Evolutionary conservation across 2,888 invertebrate genomes (phyloP).

Genomic region (Portevinia maculata): DNA sequence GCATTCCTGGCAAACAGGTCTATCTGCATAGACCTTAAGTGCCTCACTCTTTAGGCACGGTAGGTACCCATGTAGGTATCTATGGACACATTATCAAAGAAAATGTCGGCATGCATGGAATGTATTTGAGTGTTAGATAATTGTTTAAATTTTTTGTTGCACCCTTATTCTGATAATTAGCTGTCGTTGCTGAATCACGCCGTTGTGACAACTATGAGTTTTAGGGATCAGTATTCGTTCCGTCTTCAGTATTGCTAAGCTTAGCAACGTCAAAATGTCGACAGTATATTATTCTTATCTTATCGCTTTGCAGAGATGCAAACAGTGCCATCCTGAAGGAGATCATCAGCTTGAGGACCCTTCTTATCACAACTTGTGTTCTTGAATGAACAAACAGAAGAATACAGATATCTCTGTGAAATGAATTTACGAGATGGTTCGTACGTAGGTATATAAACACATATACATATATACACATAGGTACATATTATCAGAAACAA

Average conservation of each 20-base stretch:
- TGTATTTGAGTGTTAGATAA: conserved; percentile 38
- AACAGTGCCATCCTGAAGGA: conserved; percentile 75
- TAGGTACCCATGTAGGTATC: not conserved
- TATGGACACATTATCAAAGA: conserved; percentile 4
- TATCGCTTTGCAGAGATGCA: conserved; percentile 79
- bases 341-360: conserved; percentile 63
- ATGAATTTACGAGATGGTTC: conserved; percentile 59
- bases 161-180: conserved; percentile 42
- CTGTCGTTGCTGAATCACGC: conserved; percentile 23
- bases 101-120: conserved; percentile 19
- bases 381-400: conserved; percentile 47
- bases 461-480: conserved; percentile 22
- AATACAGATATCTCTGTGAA: conserved; percentile 55
- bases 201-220: conserved; percentile 30
- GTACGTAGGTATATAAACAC: conserved; percentile 15
- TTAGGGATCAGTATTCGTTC: conserved; percentile 12
- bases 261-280: conserved; percentile 28
- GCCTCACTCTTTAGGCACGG: conserved; percentile 26
- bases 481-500: conserved; percentile 42
- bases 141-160: conserved; percentile 35
- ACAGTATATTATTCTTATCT: conserved; percentile 76
- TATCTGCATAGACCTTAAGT: conserved; percentile 28
- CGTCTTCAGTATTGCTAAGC: conserved; percentile 12
- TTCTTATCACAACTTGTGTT: conserved; percentile 67
- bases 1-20: conserved; percentile 34